Evolutionary conservation across 2,888 invertebrate genomes (phyloP), one percentile per base, ranked within the genome.

Genomic region (Petrolisthes cinctipes): DNA sequence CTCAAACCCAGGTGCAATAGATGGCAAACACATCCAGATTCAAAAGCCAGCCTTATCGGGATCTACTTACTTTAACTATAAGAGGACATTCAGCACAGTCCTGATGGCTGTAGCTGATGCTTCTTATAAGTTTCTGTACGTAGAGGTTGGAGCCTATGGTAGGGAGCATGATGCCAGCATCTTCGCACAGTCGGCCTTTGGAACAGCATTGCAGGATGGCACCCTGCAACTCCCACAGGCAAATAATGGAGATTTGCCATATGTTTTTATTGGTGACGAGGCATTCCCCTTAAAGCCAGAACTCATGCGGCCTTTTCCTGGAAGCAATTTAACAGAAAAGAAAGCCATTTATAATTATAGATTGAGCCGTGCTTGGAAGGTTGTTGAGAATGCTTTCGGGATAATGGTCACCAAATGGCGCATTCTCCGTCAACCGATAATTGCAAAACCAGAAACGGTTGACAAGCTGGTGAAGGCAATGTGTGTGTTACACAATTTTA

Each of bases 1-100:
- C 11, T 66, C 11, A 66, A 71, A 71, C n/a, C 51, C 76, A 76
- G 76, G 76, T 76, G 76, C 76, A 51, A 17, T 76, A 76, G 76
- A 76, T 2, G 53, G 53, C 76, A 76, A 76, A 4, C 76, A 6
- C 53, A 76, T 76, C 51, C 76, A 76, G 5, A 76, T 76, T 6
- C 9, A 76, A 23, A 76, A 76, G 53, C 53, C 76, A 53, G 14
- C 1, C 23, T 53, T 76, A 23, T 75, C 75, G 1, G 76, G 76
- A 6, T 76, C 51, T 54, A 17, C 20, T 3, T 76, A 76, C 17
- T 76, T 14, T 53, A 53, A 76, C n/a, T 11, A 76, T n/a, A 76
- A 76, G 76, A 76, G 76, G 51, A 76, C 76, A 4, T 76, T 76
- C 53, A 76, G 51, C 23, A 53, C 53, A 53, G n/a, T 76, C 9